Base-by-base conservation (phyloP, 2,888 invertebrate species). In the Plemyria rubiginata region DNA sequence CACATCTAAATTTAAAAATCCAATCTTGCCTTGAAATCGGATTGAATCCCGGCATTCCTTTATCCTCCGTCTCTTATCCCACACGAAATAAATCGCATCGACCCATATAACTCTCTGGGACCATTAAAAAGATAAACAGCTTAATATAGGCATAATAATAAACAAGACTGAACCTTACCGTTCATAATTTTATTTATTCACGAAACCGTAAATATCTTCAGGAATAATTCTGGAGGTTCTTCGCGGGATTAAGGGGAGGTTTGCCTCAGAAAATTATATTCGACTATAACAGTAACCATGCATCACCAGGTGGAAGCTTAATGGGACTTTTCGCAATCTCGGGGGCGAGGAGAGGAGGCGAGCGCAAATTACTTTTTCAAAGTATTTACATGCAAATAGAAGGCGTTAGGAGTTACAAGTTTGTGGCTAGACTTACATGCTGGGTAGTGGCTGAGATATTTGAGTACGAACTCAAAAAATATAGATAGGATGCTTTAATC, bases 341-440 rank as follows among this genome's bases (percentile, higher is more conserved):
- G 88, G 88, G 89, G 90, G 90, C 86, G 88, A 87, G 78, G 85
- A 82, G 84, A 82, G 88, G 85, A 80, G 85, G 83, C 77, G 81
- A 76, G 88, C 86, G 87, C 85, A 90, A 91, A 92, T 92, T 92
- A 92, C 92, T 92, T 92, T 92, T 91, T 90, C 92, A 88, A 91
- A 90, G 92, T 92, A 92, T 92, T 92, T 91, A 92, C 91, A 92
- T 91, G 91, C 89, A 92, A 92, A 92, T 92, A 92, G 92, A 90
- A 85, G 80, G 80, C 79, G 80, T 80, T 74, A 75, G 79, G 80
- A 84, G 79, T 86, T 83, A 60, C 15, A 59, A 55, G 56, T 60
- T 64, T 64, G 64, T n/a, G 61, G 66, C 62, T 65, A 66, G 65
- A 70, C 68, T 60, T 64, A 58, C 60, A 29, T 51, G 41, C 55